Conservation (phyloP, 2,113 vertebrate genomes). For the Chitala chitala region DNA sequence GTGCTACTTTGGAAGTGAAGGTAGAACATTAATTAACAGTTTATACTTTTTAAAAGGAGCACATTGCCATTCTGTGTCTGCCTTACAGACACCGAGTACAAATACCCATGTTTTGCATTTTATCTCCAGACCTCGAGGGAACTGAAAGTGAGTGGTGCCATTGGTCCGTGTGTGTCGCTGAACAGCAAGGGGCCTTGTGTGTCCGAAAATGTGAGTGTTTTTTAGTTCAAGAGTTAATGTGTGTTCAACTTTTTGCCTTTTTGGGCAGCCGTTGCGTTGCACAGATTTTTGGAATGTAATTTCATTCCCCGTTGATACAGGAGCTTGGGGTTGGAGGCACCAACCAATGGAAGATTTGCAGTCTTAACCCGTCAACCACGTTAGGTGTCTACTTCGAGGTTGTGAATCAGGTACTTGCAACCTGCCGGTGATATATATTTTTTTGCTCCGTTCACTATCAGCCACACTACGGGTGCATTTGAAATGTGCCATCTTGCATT, state of each 20-base stretch:
- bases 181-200: slow-evolving; percentile 81
- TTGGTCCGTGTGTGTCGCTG: slow-evolving; percentile 86
- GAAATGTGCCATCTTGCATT: slow-evolving; percentile 5
- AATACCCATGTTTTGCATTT: slow-evolving; percentile 3
- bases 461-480: no score
- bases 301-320: slow-evolving; percentile 49
- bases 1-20: slow-evolving; percentile 88
- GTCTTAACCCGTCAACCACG: slow-evolving; percentile 79
- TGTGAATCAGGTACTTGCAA: slow-evolving; percentile 80
- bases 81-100: neutral
- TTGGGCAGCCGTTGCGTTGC: no score
- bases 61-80: neutral
- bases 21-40: slow-evolving; percentile 49
- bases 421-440: no score
- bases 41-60: neutral
- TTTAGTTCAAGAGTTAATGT: neutral
- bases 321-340: slow-evolving; percentile 90
- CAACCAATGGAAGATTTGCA: slow-evolving; percentile 90
- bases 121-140: slow-evolving; percentile 81
- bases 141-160: slow-evolving; percentile 84
- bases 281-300: neutral
- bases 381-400: slow-evolving; percentile 90
- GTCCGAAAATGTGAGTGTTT: slow-evolving; percentile 85
- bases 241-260: no score
- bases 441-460: no score